phyloP scores from a whole-genome alignment of 1,140 invertebrate species.

The Charaxes varanes region DNA sequence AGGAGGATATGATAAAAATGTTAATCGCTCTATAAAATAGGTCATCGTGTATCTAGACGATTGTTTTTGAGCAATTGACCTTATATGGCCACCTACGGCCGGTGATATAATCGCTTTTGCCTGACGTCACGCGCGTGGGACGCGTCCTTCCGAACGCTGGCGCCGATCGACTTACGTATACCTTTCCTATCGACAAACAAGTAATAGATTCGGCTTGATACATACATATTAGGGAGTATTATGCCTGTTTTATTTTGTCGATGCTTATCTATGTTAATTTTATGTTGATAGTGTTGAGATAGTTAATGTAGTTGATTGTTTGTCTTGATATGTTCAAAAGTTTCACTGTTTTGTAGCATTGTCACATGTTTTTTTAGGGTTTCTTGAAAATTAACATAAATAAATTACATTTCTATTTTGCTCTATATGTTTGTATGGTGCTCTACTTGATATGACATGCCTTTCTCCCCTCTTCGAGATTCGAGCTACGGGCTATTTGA shows the following conservation, averaged over 20 bases:
- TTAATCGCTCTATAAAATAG: slow-evolving; percentile 23
- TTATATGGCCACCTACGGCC: slow-evolving; percentile 70
- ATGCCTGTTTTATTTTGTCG: neutral
- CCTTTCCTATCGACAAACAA: slow-evolving; percentile 21
- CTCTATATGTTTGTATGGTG: no score
- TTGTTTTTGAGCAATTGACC: slow-evolving; percentile 61
- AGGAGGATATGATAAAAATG: neutral
- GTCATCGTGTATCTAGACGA: slow-evolving; percentile 36
- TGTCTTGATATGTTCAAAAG: no score
- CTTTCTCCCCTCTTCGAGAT: no score
- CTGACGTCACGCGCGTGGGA: slow-evolving; percentile 51
- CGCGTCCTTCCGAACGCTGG: slow-evolving; percentile 48
- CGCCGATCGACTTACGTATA: slow-evolving; percentile 21
- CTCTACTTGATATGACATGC: no score
- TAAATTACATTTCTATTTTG: no score
- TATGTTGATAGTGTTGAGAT: no score
- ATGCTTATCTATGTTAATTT: no score
- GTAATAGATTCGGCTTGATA: slow-evolving; percentile 3
- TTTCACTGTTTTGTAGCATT: no score
- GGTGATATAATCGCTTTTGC: slow-evolving; percentile 62
- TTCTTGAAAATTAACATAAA: no score
- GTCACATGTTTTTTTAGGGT: no score
- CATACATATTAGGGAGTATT: slow-evolving; percentile 12
- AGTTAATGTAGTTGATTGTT: no score
- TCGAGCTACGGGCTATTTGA: no score